These are phyloP conservation scores for Herminia tarsipennalis DNA, from an alignment of 2,888 invertebrate genomes.

Conservation along the genomic window DNA sequence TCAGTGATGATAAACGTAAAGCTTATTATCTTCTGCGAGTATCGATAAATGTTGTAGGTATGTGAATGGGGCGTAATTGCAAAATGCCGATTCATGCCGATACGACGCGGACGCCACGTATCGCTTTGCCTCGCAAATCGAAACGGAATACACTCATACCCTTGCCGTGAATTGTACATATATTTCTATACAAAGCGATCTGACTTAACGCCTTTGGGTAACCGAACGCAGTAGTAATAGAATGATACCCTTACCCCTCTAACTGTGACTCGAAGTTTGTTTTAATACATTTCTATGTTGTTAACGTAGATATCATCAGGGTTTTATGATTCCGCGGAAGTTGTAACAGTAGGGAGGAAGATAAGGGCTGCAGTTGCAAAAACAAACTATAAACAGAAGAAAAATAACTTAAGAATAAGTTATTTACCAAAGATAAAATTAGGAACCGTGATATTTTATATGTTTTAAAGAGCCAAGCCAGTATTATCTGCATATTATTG, in stretches of 20 bases:
- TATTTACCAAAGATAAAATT: no score
- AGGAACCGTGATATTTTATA: no score
- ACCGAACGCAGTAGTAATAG: constrained; percentile 9
- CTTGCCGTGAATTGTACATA: constrained; percentile 1
- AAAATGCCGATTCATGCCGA: constrained; percentile 5
- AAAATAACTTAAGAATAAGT: no score
- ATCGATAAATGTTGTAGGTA: neutral
- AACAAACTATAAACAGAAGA: constrained; percentile 1
- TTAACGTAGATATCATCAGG: constrained; percentile 3
- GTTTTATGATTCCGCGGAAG: neutral
- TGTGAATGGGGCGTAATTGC: constrained; percentile 5
- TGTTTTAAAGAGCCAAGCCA: no score
- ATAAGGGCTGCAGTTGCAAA: neutral
- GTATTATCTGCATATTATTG: no score
- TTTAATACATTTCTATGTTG: neutral
- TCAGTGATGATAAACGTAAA: no score
- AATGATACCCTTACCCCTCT: constrained; percentile 10
- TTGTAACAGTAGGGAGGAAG: neutral
- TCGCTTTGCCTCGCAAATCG: constrained; percentile 10
- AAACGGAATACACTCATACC: neutral
- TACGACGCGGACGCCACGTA: neutral
- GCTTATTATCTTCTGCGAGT: neutral
- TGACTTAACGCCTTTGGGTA: constrained; percentile 12
- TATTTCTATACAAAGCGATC: constrained; percentile 6
- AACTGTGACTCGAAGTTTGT: constrained; percentile 2